Evolutionary conservation across 2,797 vertebrate genomes (phyloP), one percentile per base, ranked within the genome.

Genomic region (Hippopotamyrus pictus): DNA sequence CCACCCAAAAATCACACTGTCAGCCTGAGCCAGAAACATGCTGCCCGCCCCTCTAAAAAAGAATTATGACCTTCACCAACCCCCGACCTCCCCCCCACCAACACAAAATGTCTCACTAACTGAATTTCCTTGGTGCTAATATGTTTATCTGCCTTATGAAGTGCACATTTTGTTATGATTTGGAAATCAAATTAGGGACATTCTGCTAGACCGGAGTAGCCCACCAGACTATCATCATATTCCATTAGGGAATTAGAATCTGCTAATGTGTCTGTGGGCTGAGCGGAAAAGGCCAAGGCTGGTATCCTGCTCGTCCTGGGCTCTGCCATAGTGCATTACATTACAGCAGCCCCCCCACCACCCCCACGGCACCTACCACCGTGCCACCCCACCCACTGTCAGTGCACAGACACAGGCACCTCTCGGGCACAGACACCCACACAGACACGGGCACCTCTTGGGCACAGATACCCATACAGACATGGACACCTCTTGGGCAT

Each of bases 111-210:
- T 76, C 89, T 90, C 88, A 89, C 86, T 82, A 92, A 89, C 90
- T 92, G 88, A 90, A 90, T 91, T 88, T 90, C 88, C 91, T 89
- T 93, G 91, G 90, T 92, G 89, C 92, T 95, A 94, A 95, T 93
- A 92, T 89, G 92, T 93, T 94, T 94, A 93, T 89, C 85, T 90
- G 90, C 90, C 90, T 92, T 92, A 94, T 95, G 93, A 95, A 94
- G 91, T 93, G 93, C 91, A 93, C 94, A 95, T 95, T 95, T 95
- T 93, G 94, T 95, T 95, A 94, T 25, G 86, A 85, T 88, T 90
- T 88, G 69, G 89, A 93, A 95, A 95, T 91, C 90, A 92, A 92
- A 95, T 96, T 94, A 95, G 92, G 93, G 90, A 90, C 50, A 89
- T 92, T 93, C 91, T 93, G 89, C 90, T 92, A 88, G 93, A 93